A percentile compares a stretch with the other conserved stretches of the same genome.
phyloP scores from a whole-genome alignment of 2,888 invertebrate genomes.

The Pyralis farinalis region DNA sequence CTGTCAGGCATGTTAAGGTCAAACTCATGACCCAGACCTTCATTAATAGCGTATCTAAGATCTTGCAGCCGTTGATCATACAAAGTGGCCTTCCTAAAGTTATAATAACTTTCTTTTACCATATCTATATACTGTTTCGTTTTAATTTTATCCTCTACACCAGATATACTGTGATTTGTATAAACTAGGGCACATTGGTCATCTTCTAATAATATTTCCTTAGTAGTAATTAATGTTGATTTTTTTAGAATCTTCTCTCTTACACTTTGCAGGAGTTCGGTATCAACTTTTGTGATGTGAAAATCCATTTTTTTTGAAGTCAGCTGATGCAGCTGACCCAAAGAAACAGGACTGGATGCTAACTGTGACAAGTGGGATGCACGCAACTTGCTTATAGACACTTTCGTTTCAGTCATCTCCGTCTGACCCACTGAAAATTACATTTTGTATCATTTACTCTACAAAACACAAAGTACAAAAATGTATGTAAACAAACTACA shows the following conservation, averaged over 20 bases:
- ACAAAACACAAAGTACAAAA: neutral
- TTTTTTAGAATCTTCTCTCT: constrained; percentile 66
- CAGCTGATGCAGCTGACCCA: constrained; percentile 81
- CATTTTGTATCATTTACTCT: neutral
- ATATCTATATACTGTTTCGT: constrained; percentile 57
- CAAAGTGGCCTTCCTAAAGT: constrained; percentile 68
- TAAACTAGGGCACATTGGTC: constrained; percentile 69
- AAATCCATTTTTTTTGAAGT: constrained; percentile 50
- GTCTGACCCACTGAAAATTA: constrained; percentile 81
- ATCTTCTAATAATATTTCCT: constrained; percentile 51
- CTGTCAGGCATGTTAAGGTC: constrained; percentile 30
- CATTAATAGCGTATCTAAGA: constrained; percentile 68
- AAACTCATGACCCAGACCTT: constrained; percentile 68
- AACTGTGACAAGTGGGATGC: constrained; percentile 85
- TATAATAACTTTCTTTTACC: constrained; percentile 73
- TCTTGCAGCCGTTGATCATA: constrained; percentile 71
- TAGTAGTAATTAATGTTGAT: constrained; percentile 23
- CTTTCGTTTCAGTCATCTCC: constrained; percentile 83
- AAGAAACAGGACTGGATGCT: constrained; percentile 77
- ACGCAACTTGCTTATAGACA: constrained; percentile 84
- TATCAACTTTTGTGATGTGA: constrained; percentile 53
- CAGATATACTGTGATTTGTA: constrained; percentile 52
- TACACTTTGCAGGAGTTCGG: constrained; percentile 60
- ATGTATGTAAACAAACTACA: constrained; percentile 25
- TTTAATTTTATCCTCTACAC: constrained; percentile 51